Evolutionary conservation across 2,113 vertebrate species (phyloP).

Genomic region (Casuarius casuarius): DNA sequence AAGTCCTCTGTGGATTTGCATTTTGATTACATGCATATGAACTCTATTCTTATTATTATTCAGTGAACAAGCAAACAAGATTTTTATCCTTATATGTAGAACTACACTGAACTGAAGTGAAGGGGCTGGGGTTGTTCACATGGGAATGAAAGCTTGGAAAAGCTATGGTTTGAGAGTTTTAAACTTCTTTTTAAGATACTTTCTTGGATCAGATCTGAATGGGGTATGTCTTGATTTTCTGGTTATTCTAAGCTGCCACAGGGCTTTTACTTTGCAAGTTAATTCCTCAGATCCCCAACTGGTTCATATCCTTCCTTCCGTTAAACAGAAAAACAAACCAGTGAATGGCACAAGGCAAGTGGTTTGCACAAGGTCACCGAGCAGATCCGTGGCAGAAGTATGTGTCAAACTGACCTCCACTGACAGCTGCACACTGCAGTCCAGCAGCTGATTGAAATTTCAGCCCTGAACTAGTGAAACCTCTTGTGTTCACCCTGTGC

Average conservation of each 20-base stretch:
- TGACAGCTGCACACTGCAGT: not conserved
- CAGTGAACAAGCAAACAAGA: not conserved
- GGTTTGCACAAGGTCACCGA: not conserved
- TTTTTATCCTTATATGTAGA: not conserved
- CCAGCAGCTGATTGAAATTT: not conserved
- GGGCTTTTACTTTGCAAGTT: not conserved
- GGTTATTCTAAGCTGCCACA: not conserved
- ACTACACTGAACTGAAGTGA: not conserved
- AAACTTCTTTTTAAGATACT: not conserved
- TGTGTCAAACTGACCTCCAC: not conserved
- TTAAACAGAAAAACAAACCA: not conserved
- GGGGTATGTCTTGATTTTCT: not conserved
- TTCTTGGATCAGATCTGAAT: not conserved
- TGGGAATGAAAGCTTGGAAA: not conserved
- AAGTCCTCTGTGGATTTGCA: not conserved
- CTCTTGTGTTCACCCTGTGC: rapidly evolving
- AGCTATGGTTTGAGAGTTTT: not conserved
- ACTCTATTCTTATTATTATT: not conserved
- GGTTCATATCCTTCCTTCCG: not conserved
- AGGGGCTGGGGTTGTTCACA: not conserved
- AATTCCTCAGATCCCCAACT: not conserved
- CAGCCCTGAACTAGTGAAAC: not conserved
- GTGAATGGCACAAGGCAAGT: not conserved
- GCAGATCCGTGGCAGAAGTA: not conserved
- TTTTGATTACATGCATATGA: not conserved